Evolutionary conservation across 2,888 invertebrate genomes (phyloP).

Genomic region (Lacanobia oleracea): DNA sequence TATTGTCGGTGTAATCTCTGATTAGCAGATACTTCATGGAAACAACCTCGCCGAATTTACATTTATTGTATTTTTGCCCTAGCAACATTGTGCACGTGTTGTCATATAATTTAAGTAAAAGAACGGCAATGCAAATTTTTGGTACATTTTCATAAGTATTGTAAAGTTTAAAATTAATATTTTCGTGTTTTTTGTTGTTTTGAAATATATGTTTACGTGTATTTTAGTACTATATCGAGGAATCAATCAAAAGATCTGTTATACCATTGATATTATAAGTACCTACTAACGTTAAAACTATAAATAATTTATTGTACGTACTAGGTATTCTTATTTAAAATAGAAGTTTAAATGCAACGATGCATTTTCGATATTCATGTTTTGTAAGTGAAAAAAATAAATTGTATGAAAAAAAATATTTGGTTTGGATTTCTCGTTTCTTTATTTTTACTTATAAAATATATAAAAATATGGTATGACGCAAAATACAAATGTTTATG

Average conservation of each 20-base stretch:
- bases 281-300: conserved; percentile 71
- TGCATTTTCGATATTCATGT: conserved; percentile 73
- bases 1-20: conserved; percentile 20
- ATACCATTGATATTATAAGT: conserved; percentile 85
- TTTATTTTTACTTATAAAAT: too few relatives aligned
- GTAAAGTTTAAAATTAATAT: conserved; percentile 31
- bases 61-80: conserved; percentile 28
- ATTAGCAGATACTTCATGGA: conserved; percentile 32
- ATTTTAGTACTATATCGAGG: conserved; percentile 59
- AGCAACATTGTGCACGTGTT: conserved; percentile 39
- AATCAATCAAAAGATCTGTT: conserved; percentile 77
- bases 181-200: conserved; percentile 58
- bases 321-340: conserved; percentile 66
- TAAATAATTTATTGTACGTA: conserved; percentile 80
- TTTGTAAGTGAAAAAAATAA: conserved; percentile 72
- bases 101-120: conserved; percentile 26
- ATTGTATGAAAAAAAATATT: conserved; percentile 56
- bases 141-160: conserved; percentile 34
- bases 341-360: conserved; percentile 56
- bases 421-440: background rate
- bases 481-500: too few relatives aligned
- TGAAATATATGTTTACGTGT: conserved; percentile 53
- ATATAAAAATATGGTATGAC: too few relatives aligned
- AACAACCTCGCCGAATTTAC: conserved; percentile 43
- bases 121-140: conserved; percentile 40